Evolutionary conservation across 2,797 vertebrate genomes (phyloP).

Genomic region (Acipenser transmontanus): DNA sequence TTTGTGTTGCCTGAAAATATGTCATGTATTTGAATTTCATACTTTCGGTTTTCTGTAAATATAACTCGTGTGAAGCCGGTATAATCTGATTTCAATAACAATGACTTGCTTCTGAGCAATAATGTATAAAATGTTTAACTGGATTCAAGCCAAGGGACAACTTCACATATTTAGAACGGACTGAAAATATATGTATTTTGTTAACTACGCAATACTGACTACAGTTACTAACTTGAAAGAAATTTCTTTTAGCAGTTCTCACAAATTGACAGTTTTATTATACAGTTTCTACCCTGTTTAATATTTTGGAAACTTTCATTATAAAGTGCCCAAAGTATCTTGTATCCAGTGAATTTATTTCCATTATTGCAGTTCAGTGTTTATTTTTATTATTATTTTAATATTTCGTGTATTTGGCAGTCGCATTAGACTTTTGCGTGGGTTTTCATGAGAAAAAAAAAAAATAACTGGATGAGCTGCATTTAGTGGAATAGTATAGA

Average conservation of each 20-base stretch:
- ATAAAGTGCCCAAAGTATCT: constrained; percentile 14
- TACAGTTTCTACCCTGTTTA: not conserved
- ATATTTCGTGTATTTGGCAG: constrained; percentile 3
- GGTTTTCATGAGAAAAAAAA: too few species aligned
- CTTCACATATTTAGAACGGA: not conserved
- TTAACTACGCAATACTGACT: not conserved
- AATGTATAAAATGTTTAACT: constrained; percentile 16
- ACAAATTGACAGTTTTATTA: constrained; percentile 6
- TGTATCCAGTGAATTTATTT: constrained; percentile 6
- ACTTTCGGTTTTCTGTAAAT: constrained; percentile 24
- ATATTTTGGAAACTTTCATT: constrained; percentile 13
- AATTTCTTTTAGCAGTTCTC: not conserved
- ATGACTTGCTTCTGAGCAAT: constrained; percentile 13
- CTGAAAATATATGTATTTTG: not conserved
- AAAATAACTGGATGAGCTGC: not conserved
- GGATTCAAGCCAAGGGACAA: constrained; percentile 3
- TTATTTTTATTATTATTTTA: constrained; percentile 3
- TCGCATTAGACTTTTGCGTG: not conserved
- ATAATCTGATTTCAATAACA: constrained; percentile 8
- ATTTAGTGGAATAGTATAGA: constrained; percentile 40
- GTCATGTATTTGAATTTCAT: constrained; percentile 65
- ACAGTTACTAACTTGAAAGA: not conserved
- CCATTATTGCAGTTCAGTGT: constrained; percentile 10
- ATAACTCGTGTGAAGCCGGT: constrained; percentile 1
- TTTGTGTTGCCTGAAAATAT: constrained; percentile 84